Conservation (phyloP, 2,888 invertebrate genomes). For the Mechanitis messenoides region DNA sequence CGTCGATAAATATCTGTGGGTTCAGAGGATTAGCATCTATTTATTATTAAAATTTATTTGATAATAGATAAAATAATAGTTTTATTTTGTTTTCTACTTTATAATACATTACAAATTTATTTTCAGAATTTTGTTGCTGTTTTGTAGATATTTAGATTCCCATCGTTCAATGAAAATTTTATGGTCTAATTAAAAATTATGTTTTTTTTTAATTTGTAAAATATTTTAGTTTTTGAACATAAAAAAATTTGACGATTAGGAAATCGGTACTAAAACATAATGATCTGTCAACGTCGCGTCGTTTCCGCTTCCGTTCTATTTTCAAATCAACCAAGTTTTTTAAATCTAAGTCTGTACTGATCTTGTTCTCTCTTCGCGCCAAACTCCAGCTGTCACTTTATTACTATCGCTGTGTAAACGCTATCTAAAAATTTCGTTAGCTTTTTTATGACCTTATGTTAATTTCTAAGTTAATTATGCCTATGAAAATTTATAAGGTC, state of each 20-base stretch:
- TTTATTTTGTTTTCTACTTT: too few relatives aligned
- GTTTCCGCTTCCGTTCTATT: conserved; percentile 65
- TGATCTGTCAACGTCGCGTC: conserved; percentile 71
- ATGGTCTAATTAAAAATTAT: too few relatives aligned
- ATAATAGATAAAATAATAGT: too few relatives aligned
- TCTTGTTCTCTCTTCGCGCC: conserved; percentile 36
- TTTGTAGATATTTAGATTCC: too few relatives aligned
- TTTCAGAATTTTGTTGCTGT: too few relatives aligned
- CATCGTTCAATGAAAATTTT: too few relatives aligned
- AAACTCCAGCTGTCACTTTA: conserved; percentile 64
- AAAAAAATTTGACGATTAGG: conserved; percentile 66
- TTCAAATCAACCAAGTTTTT: conserved; percentile 49
- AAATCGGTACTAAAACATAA: conserved; percentile 68
- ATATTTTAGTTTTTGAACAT: conserved; percentile 27
- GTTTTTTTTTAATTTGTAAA: not conserved
- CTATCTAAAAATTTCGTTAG: conserved; percentile 73
- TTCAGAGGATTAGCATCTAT: not conserved
- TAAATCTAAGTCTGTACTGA: conserved; percentile 53
- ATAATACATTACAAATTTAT: too few relatives aligned
- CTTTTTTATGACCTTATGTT: conserved; percentile 72
- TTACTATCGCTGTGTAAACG: conserved; percentile 61
- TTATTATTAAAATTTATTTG: too few relatives aligned
- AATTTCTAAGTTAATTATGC: conserved; percentile 75
- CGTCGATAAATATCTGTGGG: not conserved
- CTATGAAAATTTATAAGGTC: conserved; percentile 73